Evolutionary conservation across 2,888 invertebrate species (phyloP), one percentile per base, ranked within the genome.

Genomic region (Pelosia muscerda): DNA sequence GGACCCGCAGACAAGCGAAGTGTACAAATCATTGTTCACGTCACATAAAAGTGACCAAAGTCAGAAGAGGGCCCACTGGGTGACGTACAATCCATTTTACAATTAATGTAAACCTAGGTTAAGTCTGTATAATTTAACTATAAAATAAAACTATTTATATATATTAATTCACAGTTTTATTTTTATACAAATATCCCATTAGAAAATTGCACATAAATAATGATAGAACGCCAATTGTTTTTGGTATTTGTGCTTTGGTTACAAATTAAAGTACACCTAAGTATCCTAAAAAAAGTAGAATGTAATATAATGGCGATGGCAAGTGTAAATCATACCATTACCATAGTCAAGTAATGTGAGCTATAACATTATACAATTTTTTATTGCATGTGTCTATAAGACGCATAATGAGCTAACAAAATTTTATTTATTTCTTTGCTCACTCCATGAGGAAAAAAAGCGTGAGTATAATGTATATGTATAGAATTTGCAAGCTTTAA

Each of bases 61-160:
- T 65, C 98, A 99, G 88, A 96, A 96, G 58, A 96, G 97, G 80
- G 98, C 98, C 2, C 99, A 99, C 89, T 99, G 99, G 99, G 97
- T 99, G 66, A 99, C 99, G 0, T 99, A 98, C 85, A 99, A 99
- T 95, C 99, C 99, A 63, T 98, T 98, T 91, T 98, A 98, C 89
- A 98, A 98, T 93, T 97, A 93, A 94, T 66, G 56, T 63, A 26
- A 38, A 34, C 15, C 15, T 58, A 49, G 28, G 15, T 55, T 13
- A 2, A 15, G 4, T 13, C 38, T 38, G 38, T 61, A 6, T 49
- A 25, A 23, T 56, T 58, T 56, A 28, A 57, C 63, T 78, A 68
- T 61, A 6, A 55, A 25, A 23, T 56, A 62, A 59, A 28, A 57
- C 63, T 78, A 68, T 69, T 22, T 31, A 68, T 59, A 60, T 13